These are phyloP conservation scores for Alouatta palliata DNA, from an alignment of 2,113 vertebrate species.

Conservation along the genomic window DNA sequence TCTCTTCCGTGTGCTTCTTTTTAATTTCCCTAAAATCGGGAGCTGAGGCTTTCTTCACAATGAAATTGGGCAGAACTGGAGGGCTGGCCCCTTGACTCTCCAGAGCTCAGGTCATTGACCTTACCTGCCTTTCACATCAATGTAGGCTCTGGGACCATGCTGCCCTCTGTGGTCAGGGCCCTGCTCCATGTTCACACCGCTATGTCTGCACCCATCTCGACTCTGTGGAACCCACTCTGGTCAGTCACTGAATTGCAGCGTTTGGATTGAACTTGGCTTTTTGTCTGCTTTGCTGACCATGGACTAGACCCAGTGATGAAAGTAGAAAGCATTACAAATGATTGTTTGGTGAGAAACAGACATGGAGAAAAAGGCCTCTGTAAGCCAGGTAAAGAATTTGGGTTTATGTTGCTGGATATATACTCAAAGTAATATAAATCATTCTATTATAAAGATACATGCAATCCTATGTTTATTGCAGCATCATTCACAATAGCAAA, in stretches of 20 bases:
- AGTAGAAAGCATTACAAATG: background rate
- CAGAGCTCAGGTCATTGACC: background rate
- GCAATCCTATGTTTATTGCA: too few species aligned
- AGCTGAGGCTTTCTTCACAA: background rate
- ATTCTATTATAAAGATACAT: too few species aligned
- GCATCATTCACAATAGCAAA: too few species aligned
- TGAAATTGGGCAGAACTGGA: background rate
- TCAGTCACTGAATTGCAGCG: background rate
- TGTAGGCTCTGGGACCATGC: too few species aligned
- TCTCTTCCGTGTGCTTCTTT: background rate
- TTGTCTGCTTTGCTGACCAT: background rate
- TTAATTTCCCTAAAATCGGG: background rate
- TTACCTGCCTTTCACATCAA: background rate
- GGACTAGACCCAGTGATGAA: background rate
- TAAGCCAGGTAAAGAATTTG: background rate
- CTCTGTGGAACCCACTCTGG: background rate
- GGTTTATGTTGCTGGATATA: background rate
- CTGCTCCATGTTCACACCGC: too few species aligned
- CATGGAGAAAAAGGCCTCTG: too few species aligned
- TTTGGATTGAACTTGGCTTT: background rate
- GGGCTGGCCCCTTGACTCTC: fast-evolving
- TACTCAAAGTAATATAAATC: too few species aligned
- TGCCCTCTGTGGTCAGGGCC: background rate
- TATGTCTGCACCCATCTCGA: background rate
- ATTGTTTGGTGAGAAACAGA: background rate